Base-by-base conservation (phyloP, 30 jellyfish, hydroid and myxozoan species). In the Sanderia malayensis region DNA sequence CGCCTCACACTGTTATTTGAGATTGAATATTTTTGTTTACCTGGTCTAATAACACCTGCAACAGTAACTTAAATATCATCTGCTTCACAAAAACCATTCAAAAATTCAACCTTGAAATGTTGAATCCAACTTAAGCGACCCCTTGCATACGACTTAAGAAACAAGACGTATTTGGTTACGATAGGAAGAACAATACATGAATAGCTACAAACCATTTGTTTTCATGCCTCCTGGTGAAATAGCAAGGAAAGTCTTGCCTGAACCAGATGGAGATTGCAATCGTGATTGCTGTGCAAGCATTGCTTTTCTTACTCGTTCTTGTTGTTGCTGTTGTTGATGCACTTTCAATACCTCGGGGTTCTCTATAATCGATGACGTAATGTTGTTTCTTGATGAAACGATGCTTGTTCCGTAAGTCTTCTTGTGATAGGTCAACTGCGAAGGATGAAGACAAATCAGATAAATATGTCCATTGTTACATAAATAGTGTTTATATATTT, bases 331-430 rank as follows among this genome's bases (percentile, higher is more conserved):
- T 68, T 89, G 88, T 60, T 89, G 93, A 58, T 84, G 96, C 9
- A 65, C 85, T 21, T 84, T 83, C 0, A 82, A 75, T 21, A 90
- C 76, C 20, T 90, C 98, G 13, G 98, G 98, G 65, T 90, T 90
- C 67, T 90, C 98, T 22, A 90, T 49, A 61, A 90, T 74, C 31
- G 98, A 83, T 10, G 96, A 73, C 0, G 94, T 82, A 58, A 90
- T 46, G 30, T 77, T 58, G 52, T 82, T 75, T 58, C 77, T 83
- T 4, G 94, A 70, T 10, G 96, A 79, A 31, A 82, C 68, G 22
- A 90, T 90, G 92, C 93, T 90, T 10, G 96, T 78, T 3, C 98
- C 98, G 34, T 82, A 82, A 1, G 98, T 82, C 58, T 83, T 55
- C 85, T 90, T 90, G 70, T 90, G 98, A 58, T 82, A 84, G 28